Evolutionary conservation across 2,888 invertebrate genomes (phyloP).

Genomic region (Lepetodrilus schrolli): DNA sequence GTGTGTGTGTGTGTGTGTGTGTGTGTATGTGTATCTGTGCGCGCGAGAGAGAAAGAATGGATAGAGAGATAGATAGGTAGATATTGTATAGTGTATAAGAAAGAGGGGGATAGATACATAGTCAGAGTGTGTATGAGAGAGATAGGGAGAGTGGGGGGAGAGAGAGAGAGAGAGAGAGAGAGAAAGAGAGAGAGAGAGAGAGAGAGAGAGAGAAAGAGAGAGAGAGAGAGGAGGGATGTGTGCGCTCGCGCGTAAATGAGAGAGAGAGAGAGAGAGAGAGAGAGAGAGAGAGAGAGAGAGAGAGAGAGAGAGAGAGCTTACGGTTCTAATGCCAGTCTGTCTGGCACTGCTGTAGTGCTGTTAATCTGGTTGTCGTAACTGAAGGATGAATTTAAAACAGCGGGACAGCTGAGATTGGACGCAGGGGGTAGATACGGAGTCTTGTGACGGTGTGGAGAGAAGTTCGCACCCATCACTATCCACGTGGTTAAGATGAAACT

Average conservation of each 20-base stretch:
- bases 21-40: too few species aligned
- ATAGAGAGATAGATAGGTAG: too few species aligned
- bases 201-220: neutral
- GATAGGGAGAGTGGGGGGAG: neutral
- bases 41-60: too few species aligned
- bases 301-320: neutral
- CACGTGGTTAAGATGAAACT: neutral
- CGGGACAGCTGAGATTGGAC: neutral
- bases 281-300: neutral
- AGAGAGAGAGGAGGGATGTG: too few species aligned
- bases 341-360: too few species aligned
- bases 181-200: neutral
- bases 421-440: constrained; percentile 2
- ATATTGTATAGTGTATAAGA: too few species aligned
- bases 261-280: neutral
- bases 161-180: neutral
- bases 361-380: neutral
- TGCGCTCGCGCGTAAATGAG: too few species aligned
- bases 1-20: too few species aligned
- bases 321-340: too few species aligned
- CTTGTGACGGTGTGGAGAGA: neutral
- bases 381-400: neutral
- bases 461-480: constrained; percentile 5
- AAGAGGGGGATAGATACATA: too few species aligned
- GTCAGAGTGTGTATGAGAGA: neutral